Percentiles rank a stretch among this genome's conserved stretches.
Conservation (phyloP, 2,797 vertebrate genomes). For the Rhinophrynus dorsalis region DNA sequence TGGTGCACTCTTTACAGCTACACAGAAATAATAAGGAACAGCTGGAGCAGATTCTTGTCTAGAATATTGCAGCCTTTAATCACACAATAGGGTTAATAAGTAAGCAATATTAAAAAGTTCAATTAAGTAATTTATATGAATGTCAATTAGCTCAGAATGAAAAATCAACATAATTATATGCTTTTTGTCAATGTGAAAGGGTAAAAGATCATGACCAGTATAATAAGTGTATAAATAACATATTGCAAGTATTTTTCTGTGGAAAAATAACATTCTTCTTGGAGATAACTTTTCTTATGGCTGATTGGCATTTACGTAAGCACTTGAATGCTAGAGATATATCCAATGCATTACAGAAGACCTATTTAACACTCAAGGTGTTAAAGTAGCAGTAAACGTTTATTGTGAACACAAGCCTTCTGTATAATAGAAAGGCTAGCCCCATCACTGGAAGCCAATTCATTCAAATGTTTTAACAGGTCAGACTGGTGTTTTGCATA, state of each 20-base stretch:
- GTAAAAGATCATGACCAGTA: neutral
- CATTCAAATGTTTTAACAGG: too few species aligned
- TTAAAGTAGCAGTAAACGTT: too few species aligned
- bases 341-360: too few species aligned
- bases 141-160: constrained; percentile 28
- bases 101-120: constrained; percentile 33
- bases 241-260: neutral
- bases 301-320: neutral
- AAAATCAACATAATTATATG: constrained; percentile 28
- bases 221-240: constrained; percentile 18
- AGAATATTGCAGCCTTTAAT: constrained; percentile 7
- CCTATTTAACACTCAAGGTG: too few species aligned
- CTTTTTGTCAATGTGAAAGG: constrained; percentile 4
- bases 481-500: too few species aligned
- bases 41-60: constrained; percentile 11
- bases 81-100: constrained; percentile 39
- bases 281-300: neutral
- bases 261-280: neutral
- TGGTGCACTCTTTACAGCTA: constrained; percentile 18
- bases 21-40: constrained; percentile 20
- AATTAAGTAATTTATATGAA: constrained; percentile 23
- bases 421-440: too few species aligned
- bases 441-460: too few species aligned
- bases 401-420: too few species aligned
- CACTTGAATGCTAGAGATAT: too few species aligned